phyloP scores from a whole-genome alignment of 2,113 vertebrate species.

The Solenodon paradoxus region DNA sequence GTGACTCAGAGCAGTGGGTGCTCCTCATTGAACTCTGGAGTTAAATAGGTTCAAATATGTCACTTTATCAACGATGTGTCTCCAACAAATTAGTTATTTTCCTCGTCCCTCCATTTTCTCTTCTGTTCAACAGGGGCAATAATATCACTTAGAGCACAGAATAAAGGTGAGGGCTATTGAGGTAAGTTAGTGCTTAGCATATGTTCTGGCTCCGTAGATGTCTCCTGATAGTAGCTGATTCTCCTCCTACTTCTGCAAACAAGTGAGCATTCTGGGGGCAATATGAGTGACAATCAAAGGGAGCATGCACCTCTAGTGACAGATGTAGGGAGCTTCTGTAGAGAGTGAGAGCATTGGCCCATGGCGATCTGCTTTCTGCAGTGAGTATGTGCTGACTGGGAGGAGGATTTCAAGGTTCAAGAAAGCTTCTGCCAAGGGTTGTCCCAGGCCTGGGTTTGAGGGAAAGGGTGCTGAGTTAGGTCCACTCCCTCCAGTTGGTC shows the following conservation, averaged over 20 bases:
- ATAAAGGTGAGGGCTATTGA: neutral
- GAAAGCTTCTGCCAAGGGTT: neutral
- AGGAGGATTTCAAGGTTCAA: neutral
- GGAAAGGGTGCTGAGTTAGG: neutral
- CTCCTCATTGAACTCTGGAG: neutral
- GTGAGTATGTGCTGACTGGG: neutral
- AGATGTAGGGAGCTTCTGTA: neutral
- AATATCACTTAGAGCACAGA: neutral
- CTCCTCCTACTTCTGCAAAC: neutral
- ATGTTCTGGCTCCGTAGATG: neutral
- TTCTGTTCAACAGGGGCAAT: neutral
- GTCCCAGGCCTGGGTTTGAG: neutral
- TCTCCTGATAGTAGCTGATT: neutral
- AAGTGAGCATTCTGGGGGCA: rapidly evolving
- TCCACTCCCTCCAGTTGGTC: neutral
- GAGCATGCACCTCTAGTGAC: rapidly evolving
- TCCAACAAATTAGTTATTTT: neutral
- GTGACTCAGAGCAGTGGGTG: neutral
- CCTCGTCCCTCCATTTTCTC: neutral
- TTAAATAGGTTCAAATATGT: neutral
- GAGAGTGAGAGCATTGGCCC: neutral
- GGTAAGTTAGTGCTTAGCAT: neutral
- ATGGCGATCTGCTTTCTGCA: rapidly evolving
- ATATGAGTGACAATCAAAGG: rapidly evolving
- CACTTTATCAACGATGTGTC: neutral